phyloP scores from a whole-genome alignment of 1,140 invertebrate species.

The Polypedilum pembai region DNA sequence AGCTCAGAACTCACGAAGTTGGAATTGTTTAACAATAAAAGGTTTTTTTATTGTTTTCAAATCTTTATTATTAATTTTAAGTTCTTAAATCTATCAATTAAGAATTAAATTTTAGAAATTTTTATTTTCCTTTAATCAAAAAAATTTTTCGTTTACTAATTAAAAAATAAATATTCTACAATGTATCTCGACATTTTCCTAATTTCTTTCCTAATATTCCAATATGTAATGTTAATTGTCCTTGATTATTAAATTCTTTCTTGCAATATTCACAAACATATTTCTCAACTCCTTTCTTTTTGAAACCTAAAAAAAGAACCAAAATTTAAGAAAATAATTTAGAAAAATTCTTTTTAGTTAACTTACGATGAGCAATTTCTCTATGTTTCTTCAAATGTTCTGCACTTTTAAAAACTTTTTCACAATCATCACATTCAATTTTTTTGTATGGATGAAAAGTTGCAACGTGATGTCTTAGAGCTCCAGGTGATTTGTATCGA shows the following conservation, averaged over 20 bases:
- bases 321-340: no score
- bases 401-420: neutral
- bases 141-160: no score
- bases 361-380: neutral
- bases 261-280: neutral
- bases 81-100: no score
- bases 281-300: neutral
- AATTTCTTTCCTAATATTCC: slow-evolving; percentile 10
- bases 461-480: neutral
- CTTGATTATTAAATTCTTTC: neutral
- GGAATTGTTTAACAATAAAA: no score
- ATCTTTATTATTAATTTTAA: no score
- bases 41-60: no score
- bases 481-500: neutral
- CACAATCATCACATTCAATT: neutral
- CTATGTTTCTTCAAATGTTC: neutral
- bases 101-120: no score
- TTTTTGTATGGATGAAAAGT: neutral
- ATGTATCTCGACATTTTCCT: neutral
- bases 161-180: neutral
- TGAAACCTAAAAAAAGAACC: neutral
- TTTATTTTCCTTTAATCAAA: no score
- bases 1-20: no score
- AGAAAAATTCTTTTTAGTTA: no score
- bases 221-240: neutral